Percentiles rank a stretch among this genome's conserved stretches.
Conservation (phyloP, 2,888 invertebrate species). For the Pseudeuparius sepicola region DNA sequence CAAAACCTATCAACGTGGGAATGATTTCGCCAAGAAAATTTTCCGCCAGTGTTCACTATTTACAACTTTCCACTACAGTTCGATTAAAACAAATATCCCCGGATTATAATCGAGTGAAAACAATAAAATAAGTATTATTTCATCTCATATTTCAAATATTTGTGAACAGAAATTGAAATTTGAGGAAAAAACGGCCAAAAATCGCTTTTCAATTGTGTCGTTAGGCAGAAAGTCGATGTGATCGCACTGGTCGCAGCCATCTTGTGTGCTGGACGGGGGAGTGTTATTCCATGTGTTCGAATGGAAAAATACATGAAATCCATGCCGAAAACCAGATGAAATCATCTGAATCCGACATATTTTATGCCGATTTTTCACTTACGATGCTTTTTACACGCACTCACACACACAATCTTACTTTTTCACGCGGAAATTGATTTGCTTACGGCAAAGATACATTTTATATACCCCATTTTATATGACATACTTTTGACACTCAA, state of each 20-base stretch:
- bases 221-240: no score
- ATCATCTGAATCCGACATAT: conserved; percentile 9
- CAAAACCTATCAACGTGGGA: no score
- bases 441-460: conserved; percentile 41
- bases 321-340: conserved; percentile 6
- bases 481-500: conserved; percentile 58
- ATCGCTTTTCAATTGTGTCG: no score
- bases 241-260: conserved; percentile 41
- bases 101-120: no score
- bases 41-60: no score
- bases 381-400: conserved; percentile 17
- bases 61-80: no score
- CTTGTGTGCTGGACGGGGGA: conserved; percentile 41
- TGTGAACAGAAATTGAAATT: no score
- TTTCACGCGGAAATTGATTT: conserved; percentile 37
- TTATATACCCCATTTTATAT: conserved; percentile 60
- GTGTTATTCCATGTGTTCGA: conserved; percentile 42
- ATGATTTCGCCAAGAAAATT: no score
- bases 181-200: no score
- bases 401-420: conserved; percentile 27
- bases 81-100: no score
- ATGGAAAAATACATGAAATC: conserved; percentile 31
- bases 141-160: no score
- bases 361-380: conserved; percentile 19
- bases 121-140: no score